Conservation (phyloP, 2,113 vertebrate species). For the Acrocephalus kingi region DNA sequence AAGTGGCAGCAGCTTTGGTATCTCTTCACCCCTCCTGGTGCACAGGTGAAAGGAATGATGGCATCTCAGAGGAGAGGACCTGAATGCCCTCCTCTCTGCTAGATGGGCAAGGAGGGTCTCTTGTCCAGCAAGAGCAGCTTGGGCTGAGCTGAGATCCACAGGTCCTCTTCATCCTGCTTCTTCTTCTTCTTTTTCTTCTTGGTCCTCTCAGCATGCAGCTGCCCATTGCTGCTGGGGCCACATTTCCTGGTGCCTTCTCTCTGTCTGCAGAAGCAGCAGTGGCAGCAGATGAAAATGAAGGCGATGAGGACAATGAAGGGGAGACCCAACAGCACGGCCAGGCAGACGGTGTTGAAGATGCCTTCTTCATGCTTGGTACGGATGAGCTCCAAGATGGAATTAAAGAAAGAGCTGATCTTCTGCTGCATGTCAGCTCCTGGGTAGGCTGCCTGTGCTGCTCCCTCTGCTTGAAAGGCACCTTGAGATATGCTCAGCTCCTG, state of each 20-base stretch:
- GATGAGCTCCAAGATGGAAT: constrained; percentile 79
- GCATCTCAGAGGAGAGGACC: neutral
- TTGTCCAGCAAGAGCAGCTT: constrained; percentile 86
- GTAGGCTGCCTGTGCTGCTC: neutral
- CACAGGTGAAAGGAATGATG: neutral
- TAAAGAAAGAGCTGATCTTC: constrained; percentile 81
- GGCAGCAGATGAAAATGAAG: constrained; percentile 85
- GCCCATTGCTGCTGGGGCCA: neutral
- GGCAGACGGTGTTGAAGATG: constrained; percentile 87
- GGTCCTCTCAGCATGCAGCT: constrained; percentile 62
- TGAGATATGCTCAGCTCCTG: neutral
- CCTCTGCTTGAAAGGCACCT: neutral
- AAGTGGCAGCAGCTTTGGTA: neutral
- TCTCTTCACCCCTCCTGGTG: neutral
- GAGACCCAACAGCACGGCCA: constrained; percentile 83
- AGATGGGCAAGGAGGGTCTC: constrained; percentile 76
- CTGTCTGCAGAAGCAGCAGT: constrained; percentile 86
- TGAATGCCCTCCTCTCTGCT: neutral
- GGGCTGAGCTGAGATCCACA: constrained; percentile 93
- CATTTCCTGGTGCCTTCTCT: neutral
- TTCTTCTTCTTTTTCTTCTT: constrained; percentile 84
- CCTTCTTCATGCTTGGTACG: constrained; percentile 85
- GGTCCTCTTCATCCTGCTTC: constrained; percentile 80
- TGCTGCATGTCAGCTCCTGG: constrained; percentile 63
- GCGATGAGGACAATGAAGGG: constrained; percentile 81